Evolutionary conservation across 92 coral and sea anemone species (phyloP).

Genomic region (Metridium senile): DNA sequence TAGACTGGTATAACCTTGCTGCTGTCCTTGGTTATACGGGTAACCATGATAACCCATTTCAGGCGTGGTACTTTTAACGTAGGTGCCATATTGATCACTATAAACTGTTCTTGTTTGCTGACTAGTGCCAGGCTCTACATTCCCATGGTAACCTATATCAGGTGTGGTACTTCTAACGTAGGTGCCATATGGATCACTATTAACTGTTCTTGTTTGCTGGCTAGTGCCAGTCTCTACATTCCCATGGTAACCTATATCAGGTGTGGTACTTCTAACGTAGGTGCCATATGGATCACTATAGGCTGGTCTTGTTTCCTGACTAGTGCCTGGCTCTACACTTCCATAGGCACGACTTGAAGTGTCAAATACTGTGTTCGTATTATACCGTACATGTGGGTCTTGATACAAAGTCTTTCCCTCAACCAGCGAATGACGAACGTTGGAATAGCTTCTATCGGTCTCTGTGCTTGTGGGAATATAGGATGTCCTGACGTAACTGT

Average conservation of each 20-base stretch:
- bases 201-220: conserved; percentile 6
- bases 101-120: conserved; percentile 15
- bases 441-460: conserved; percentile 25
- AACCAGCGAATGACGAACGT: neutral
- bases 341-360: neutral
- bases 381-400: neutral
- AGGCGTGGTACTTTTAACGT: conserved; percentile 2
- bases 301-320: conserved; percentile 2
- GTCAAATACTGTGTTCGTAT: neutral
- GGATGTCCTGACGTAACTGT: conserved; percentile 10
- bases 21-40: neutral
- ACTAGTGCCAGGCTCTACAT: neutral
- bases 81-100: conserved; percentile 39
- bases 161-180: conserved; percentile 8
- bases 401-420: neutral
- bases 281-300: conserved; percentile 40
- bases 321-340: neutral
- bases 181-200: conserved; percentile 37
- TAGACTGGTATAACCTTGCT: conserved; percentile 13
- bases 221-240: neutral
- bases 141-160: conserved; percentile 8
- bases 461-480: conserved; percentile 60
- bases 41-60: conserved; percentile 10
- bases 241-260: conserved; percentile 9
- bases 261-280: conserved; percentile 5